A percentile compares a stretch with the other conserved stretches of the same genome.
These are phyloP conservation scores for Pimephales promelas DNA, from an alignment of 2,113 vertebrate genomes.

Conservation along the genomic window DNA sequence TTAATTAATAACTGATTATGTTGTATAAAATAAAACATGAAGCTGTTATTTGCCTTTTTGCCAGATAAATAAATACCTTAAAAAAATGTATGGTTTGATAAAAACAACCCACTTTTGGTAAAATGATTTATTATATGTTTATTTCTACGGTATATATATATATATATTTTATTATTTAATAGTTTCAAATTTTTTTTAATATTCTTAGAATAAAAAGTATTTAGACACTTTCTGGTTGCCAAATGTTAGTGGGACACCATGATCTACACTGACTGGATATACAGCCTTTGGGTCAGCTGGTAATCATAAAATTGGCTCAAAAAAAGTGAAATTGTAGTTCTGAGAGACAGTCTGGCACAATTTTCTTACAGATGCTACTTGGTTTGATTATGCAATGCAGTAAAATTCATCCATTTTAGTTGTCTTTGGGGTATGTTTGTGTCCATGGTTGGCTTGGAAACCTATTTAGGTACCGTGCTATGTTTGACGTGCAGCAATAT, in stretches of 20 bases:
- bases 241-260: not conserved
- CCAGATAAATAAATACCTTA: no score
- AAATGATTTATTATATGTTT: no score
- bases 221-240: not conserved
- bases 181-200: no score
- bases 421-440: conserved; percentile 15
- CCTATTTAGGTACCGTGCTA: conserved; percentile 34
- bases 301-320: not conserved
- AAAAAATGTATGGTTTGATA: no score
- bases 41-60: no score
- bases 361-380: not conserved
- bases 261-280: not conserved
- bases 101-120: no score
- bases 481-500: conserved; percentile 46
- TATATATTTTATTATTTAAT: not conserved
- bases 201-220: not conserved
- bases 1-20: no score
- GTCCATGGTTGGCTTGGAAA: conserved; percentile 17
- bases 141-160: no score
- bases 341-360: not conserved
- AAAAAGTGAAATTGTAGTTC: not conserved
- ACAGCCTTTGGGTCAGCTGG: not conserved
- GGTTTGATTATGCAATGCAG: not conserved
- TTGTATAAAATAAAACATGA: no score
- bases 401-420: not conserved